A percentile compares a stretch with the other conserved stretches of the same genome.
phyloP scores from a whole-genome alignment of 2,113 vertebrate genomes.

The Sialia sialis region DNA sequence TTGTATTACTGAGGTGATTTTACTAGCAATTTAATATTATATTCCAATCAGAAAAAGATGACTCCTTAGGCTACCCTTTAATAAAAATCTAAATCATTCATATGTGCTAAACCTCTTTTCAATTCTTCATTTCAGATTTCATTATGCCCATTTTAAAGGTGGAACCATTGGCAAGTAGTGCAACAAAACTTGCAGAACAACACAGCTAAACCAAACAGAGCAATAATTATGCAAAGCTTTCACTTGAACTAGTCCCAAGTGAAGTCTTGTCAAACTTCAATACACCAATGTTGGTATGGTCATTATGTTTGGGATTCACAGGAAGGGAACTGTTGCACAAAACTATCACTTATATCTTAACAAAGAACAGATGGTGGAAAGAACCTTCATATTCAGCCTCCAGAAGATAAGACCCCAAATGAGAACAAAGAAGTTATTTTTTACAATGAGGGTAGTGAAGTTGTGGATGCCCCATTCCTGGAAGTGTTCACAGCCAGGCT shows the following conservation, averaged over 20 bases:
- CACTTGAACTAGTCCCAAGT: neutral
- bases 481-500: rapidly evolving
- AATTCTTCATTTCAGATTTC: neutral
- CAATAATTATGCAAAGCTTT: neutral
- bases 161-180: neutral
- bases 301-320: neutral
- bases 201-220: neutral
- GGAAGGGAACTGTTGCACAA: neutral
- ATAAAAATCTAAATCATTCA: neutral
- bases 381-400: neutral
- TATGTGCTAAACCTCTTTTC: neutral
- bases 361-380: neutral
- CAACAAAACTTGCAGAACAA: neutral
- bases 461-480: neutral
- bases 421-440: neutral
- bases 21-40: neutral
- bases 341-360: neutral
- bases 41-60: neutral
- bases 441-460: neutral
- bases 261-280: neutral
- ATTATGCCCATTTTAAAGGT: neutral
- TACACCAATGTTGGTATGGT: neutral
- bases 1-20: neutral
- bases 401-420: neutral
- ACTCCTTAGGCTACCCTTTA: neutral